phyloP scores from a whole-genome alignment of 1,140 invertebrate species.

The Cotesia typhae region DNA sequence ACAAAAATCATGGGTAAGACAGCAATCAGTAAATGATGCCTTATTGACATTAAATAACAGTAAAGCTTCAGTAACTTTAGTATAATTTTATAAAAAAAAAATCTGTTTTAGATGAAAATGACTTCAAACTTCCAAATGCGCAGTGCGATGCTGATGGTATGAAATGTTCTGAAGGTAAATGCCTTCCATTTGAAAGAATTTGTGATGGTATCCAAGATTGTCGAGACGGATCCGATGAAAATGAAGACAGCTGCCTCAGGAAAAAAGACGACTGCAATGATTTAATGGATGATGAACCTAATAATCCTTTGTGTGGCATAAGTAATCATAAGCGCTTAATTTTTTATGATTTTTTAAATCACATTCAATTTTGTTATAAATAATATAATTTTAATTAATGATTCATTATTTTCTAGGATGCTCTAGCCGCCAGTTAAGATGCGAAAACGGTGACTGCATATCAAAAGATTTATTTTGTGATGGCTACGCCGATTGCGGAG shows the following conservation, averaged over 20 bases:
- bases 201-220: constrained; percentile 80
- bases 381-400: too few species aligned
- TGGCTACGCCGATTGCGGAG: constrained; percentile 73
- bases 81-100: too few species aligned
- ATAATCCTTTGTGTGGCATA: too few species aligned
- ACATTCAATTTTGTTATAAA: too few species aligned
- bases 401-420: constrained; percentile 64
- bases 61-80: too few species aligned
- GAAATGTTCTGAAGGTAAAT: constrained; percentile 77
- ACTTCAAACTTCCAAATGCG: background rate
- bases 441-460: constrained; percentile 74
- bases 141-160: constrained; percentile 52
- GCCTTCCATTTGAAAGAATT: constrained; percentile 70
- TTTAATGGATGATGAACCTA: too few species aligned
- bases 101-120: too few species aligned
- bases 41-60: too few species aligned
- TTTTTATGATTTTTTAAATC: too few species aligned
- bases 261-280: constrained; percentile 39
- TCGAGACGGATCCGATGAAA: constrained; percentile 73
- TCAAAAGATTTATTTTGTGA: constrained; percentile 75
- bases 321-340: too few species aligned
- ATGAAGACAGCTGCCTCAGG: constrained; percentile 62
- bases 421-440: constrained; percentile 70
- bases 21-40: constrained; percentile 55
- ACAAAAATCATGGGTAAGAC: constrained; percentile 37